phyloP scores from a whole-genome alignment of 2,113 vertebrate species.

The Chloropsis hardwickii region DNA sequence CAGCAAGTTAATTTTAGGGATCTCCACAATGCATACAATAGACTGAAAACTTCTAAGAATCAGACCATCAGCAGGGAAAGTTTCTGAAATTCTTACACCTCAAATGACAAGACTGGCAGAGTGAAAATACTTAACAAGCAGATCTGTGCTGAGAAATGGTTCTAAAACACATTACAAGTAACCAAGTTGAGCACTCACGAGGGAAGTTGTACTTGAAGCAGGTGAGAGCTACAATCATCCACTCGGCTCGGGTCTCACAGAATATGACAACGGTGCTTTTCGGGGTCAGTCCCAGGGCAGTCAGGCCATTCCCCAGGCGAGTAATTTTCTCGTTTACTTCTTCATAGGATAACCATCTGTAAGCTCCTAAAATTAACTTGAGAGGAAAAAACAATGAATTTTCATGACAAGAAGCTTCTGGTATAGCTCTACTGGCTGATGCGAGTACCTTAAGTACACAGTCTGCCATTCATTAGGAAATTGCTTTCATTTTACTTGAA shows the following conservation, averaged over 20 bases:
- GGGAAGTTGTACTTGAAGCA: slow-evolving; percentile 95
- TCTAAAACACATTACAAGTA: not conserved
- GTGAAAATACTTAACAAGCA: not conserved
- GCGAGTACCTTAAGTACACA: not conserved
- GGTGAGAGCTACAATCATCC: slow-evolving; percentile 91
- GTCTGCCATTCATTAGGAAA: not conserved
- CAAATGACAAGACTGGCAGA: not conserved
- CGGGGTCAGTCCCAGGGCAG: slow-evolving; percentile 83
- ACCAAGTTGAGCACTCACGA: slow-evolving; percentile 74
- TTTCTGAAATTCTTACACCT: not conserved
- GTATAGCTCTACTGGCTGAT: not conserved
- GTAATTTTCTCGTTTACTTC: slow-evolving; percentile 76
- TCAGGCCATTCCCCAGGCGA: slow-evolving; percentile 84
- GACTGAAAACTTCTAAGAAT: not conserved
- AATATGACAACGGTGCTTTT: slow-evolving; percentile 89
- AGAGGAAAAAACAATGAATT: slow-evolving; percentile 4
- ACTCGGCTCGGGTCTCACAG: slow-evolving; percentile 94
- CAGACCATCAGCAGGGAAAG: not conserved
- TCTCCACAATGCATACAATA: not conserved
- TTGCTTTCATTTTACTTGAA: not conserved
- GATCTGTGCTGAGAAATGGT: not conserved
- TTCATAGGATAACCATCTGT: slow-evolving; percentile 89
- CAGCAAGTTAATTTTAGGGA: not conserved
- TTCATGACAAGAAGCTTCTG: not conserved
- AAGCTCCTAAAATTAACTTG: slow-evolving; percentile 90